Base-by-base conservation (phyloP, 2,113 vertebrate species). In the Eidolon helvum region DNA sequence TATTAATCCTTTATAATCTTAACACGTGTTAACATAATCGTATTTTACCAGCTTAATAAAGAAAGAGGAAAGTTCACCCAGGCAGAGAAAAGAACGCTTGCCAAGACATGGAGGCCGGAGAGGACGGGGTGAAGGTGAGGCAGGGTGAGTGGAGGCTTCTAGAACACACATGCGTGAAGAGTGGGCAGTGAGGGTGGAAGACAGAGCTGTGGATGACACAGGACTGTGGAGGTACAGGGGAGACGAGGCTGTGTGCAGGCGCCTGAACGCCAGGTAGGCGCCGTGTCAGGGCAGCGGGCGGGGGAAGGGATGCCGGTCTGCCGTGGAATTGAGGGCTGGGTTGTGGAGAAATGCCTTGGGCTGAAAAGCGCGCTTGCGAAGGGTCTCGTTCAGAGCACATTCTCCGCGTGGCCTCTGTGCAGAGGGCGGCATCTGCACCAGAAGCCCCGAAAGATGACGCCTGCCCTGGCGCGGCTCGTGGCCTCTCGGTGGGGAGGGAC, bases 1-100 rank as follows among this genome's bases (percentile, higher is more conserved):
- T 89, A 86, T 30, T 57, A 77, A 63, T 94, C 59, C 12, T 95
- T 55, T 77, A 40, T 71, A 30, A 61, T 94, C 71, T 45, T 50
- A 71, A 90, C 50, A 59, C 69, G 61, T 5, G 57, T 30, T 88
- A 71, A 68, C 55, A 43, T 15, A 71, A 40, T 91, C 59, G 77
- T 43, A 43, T 90, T 63, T 50, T 94, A 74, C 63, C 69, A 92
- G 57, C 24, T 84, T 38, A 30, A 8, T n/a, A 57, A 71, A 61
- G 35, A 77, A 19, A 10, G 16, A 53, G 14, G 22, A 66, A 59
- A 53, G 5, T 2, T 78, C 50, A 53, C 78, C 40, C n/a, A 72
- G 72, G n/a, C 16, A 68, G n/a, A 92, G 40, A 38, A 61, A 78
- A 48, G 35, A 69, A 65, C 30, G 0, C 35, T 68, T 5, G 9